phyloP scores from a whole-genome alignment of 2,888 invertebrate species.

The Therioaphis trifolii region DNA sequence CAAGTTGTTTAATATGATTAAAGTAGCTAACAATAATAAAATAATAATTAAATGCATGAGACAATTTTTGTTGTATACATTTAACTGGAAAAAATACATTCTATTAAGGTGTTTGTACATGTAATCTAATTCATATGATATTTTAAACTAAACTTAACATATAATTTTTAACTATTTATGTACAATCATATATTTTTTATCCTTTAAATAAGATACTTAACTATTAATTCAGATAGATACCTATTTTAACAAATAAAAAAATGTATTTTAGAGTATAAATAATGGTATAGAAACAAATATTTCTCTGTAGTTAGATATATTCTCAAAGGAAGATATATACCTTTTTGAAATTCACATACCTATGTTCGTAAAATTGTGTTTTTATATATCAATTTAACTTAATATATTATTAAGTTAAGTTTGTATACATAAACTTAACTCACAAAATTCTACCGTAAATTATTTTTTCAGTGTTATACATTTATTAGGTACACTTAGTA shows the following conservation, averaged over 20 bases:
- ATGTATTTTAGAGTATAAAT: neutral
- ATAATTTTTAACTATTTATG: neutral
- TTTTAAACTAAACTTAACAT: neutral
- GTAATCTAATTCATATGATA: no score
- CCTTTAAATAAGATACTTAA: neutral
- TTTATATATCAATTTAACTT: neutral
- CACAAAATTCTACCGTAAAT: neutral
- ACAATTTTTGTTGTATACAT: no score
- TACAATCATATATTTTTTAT: neutral
- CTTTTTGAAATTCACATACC: no score
- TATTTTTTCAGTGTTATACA: neutral
- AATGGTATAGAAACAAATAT: neutral
- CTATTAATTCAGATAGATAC: neutral
- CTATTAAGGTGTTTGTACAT: no score
- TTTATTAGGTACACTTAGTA: neutral
- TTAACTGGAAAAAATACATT: no score
- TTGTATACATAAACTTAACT: neutral
- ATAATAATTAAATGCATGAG: no score
- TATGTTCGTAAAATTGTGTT: neutral
- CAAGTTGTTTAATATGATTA: no score
- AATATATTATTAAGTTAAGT: no score
- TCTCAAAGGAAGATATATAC: neutral
- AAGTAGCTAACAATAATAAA: no score
- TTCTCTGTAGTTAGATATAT: neutral
- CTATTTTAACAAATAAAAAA: slow-evolving; percentile 7